These are phyloP conservation scores for Drosophila tripunctata DNA, from an alignment of 2,888 invertebrate species.

Conservation along the genomic window DNA sequence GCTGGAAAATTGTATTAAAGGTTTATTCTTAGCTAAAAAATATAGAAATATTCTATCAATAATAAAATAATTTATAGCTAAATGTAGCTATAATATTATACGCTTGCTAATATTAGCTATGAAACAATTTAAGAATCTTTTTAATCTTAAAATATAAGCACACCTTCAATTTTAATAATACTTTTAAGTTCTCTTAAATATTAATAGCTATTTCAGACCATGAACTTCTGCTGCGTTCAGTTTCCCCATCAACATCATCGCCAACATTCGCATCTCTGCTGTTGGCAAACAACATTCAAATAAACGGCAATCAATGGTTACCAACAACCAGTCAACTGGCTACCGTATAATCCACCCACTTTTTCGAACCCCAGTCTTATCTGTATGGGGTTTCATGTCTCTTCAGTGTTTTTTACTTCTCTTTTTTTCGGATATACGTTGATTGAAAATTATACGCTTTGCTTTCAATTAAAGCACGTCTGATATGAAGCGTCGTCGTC, in stretches of 20 bases:
- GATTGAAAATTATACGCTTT: constrained; percentile 76
- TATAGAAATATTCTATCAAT: too few species aligned
- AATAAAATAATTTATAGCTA: too few species aligned
- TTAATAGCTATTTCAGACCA: too few species aligned
- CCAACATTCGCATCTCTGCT: constrained; percentile 20
- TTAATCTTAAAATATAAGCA: too few species aligned
- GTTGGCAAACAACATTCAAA: constrained; percentile 72
- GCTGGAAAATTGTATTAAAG: too few species aligned
- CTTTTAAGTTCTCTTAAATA: too few species aligned
- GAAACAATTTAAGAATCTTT: too few species aligned
- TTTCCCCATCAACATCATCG: constrained; percentile 10
- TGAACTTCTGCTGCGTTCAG: background rate
- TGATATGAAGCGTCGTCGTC: constrained; percentile 47
- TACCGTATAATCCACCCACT: constrained; percentile 48
- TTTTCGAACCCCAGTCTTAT: constrained; percentile 28
- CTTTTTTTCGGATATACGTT: constrained; percentile 40
- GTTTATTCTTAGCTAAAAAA: too few species aligned
- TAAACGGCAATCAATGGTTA: constrained; percentile 66
- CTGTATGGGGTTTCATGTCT: constrained; percentile 1
- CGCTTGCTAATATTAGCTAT: too few species aligned
- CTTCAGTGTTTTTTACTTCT: constrained; percentile 3
- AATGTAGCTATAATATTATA: too few species aligned
- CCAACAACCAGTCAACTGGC: constrained; percentile 50
- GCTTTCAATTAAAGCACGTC: constrained; percentile 75
- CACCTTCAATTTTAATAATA: too few species aligned